Evolutionary conservation across 2,113 vertebrate species (phyloP).

Genomic region (Notarius quadriscutis): DNA sequence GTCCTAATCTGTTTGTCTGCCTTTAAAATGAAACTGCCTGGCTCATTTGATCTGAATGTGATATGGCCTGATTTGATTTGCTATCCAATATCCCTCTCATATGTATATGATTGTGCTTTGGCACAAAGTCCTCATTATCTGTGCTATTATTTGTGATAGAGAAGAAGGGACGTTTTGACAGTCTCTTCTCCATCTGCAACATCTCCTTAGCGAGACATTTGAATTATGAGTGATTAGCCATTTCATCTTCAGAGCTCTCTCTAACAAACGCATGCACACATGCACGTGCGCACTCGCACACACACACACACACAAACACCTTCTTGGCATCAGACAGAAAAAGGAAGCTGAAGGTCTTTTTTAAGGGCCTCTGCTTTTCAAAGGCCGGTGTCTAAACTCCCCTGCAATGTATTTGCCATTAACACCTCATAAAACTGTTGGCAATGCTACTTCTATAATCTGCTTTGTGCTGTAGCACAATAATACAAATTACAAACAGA

Average conservation of each 20-base stretch:
- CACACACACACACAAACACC: constrained; percentile 8
- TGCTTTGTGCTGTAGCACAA: constrained; percentile 51
- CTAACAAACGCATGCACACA: constrained; percentile 7
- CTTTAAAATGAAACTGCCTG: constrained; percentile 66
- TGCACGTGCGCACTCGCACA: background rate
- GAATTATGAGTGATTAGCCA: constrained; percentile 64
- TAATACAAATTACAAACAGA: constrained; percentile 61
- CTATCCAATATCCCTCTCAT: constrained; percentile 67
- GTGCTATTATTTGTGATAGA: constrained; percentile 64
- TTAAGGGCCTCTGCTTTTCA: constrained; percentile 36
- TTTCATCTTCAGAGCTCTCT: constrained; percentile 37
- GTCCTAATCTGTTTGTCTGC: constrained; percentile 55
- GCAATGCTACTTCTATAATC: constrained; percentile 59
- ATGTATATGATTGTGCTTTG: constrained; percentile 69
- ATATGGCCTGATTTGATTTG: constrained; percentile 73
- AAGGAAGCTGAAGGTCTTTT: constrained; percentile 23
- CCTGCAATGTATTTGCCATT: constrained; percentile 59
- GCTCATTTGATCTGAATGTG: constrained; percentile 68
- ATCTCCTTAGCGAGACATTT: constrained; percentile 61
- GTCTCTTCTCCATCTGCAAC: constrained; percentile 64
- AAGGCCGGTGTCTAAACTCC: constrained; percentile 45
- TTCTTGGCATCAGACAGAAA: constrained; percentile 9
- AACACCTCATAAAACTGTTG: constrained; percentile 63
- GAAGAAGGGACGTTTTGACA: constrained; percentile 52
- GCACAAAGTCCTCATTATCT: constrained; percentile 69